phyloP scores from a whole-genome alignment of 2,113 vertebrate species.

The Todiramphus saurophagus region DNA sequence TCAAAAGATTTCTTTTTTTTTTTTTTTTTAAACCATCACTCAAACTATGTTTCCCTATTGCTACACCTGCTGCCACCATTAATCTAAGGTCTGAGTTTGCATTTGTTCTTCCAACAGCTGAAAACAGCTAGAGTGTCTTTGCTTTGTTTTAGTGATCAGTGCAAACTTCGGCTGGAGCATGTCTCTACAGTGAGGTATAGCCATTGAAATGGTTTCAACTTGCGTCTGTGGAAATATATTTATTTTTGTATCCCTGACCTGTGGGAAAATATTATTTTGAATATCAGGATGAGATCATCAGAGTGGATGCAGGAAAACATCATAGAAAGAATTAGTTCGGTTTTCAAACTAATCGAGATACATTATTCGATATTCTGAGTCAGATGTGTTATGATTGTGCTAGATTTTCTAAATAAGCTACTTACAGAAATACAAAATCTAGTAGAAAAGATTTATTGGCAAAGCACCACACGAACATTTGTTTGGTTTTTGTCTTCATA shows the following conservation, averaged over 20 bases:
- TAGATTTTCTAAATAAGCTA: neutral
- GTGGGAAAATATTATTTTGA: constrained; percentile 69
- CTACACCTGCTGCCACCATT: neutral
- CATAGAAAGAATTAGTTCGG: neutral
- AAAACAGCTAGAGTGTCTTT: neutral
- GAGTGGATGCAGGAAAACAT: neutral
- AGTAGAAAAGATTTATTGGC: neutral
- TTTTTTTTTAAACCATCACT: neutral
- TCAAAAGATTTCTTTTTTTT: neutral
- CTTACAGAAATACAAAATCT: neutral
- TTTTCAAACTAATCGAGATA: constrained; percentile 47
- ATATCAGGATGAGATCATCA: constrained; percentile 66
- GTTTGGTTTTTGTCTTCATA: neutral
- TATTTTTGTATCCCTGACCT: constrained; percentile 68
- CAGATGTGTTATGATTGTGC: neutral
- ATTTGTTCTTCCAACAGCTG: neutral
- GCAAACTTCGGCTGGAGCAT: constrained; percentile 27
- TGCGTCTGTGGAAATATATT: constrained; percentile 58
- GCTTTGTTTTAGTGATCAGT: constrained; percentile 19
- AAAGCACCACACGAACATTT: neutral
- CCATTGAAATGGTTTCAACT: constrained; percentile 42
- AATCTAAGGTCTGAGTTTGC: neutral
- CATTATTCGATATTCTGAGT: constrained; percentile 30
- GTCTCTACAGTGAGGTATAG: constrained; percentile 46
- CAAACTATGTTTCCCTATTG: neutral